A percentile compares a stretch with the other conserved stretches of the same genome.
These are phyloP conservation scores for Sebastes oblongus DNA, from an alignment of 2,797 vertebrate species.

Conservation along the genomic window DNA sequence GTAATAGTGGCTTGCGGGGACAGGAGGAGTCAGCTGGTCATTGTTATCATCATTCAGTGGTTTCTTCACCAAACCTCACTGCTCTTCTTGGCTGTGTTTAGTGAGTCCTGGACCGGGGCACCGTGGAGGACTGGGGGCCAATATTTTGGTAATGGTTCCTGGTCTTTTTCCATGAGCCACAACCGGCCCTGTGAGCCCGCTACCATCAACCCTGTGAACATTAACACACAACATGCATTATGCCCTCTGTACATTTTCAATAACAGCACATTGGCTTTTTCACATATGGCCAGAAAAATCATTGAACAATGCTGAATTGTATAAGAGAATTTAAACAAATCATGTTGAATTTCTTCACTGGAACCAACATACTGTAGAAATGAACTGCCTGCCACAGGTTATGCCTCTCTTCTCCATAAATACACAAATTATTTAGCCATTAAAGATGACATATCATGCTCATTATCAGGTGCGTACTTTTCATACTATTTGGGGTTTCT, in stretches of 20 bases:
- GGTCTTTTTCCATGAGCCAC: conserved; percentile 90
- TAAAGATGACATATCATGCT: neutral
- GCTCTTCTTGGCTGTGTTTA: conserved; percentile 52
- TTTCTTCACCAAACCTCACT: conserved; percentile 45
- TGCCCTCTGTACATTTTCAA: neutral
- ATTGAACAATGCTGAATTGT: neutral
- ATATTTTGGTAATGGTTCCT: conserved; percentile 76
- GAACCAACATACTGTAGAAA: neutral
- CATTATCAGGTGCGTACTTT: too few relatives aligned
- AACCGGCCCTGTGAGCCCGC: conserved; percentile 68
- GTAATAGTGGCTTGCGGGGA: conserved; percentile 66
- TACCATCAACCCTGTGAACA: conserved; percentile 69
- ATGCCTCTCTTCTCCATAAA: neutral
- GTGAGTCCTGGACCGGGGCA: conserved; percentile 33
- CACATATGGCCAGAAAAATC: neutral
- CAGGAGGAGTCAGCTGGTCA: conserved; percentile 63
- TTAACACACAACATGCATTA: conserved; percentile 16
- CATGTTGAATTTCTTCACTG: neutral
- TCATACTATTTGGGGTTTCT: too few relatives aligned
- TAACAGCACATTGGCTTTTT: neutral
- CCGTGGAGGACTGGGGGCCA: conserved; percentile 79
- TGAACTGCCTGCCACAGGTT: neutral
- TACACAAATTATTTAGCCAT: neutral
- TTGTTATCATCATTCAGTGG: conserved; percentile 60
- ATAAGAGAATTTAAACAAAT: neutral